Evolutionary conservation across 2,797 vertebrate genomes (phyloP), one percentile per base, ranked within the genome.

Genomic region (Sebastes kiyomatsui): DNA sequence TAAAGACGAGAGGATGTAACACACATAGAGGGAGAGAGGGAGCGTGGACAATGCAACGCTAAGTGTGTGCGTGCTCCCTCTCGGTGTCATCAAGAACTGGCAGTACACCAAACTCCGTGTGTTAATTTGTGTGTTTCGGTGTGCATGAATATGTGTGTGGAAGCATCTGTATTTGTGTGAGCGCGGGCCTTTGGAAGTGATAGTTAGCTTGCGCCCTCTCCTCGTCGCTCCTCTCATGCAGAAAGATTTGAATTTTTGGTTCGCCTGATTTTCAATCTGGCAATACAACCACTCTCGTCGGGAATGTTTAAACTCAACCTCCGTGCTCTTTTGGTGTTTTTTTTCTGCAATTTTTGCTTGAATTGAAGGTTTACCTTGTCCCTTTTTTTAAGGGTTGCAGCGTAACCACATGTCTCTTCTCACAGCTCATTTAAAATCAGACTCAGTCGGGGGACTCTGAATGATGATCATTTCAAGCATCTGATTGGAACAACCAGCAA

Each of bases 191-290:
- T 38, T 72, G 81, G 65, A 67, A 82, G 64, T 32, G 54, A 75
- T 79, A 18, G 83, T 87, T 87, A 85, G 88, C 88, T 77, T 6
- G 72, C 68, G 82, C 85, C 88, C 87, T 85, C 87, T 81, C 61
- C 80, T 82, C 11, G 33, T 81, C 8, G 27, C 67, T 90, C 67
- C 84, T 72, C 69, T 91, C 82, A 88, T 87, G 82, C 82, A 67
- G 81, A 85, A 75, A 84, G 25, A n/a, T 83, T 55, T 3, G 28
- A 61, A 23, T 74, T 75, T 81, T 82, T 30, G 65, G 30, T 67
- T 79, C 7, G 54, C 59, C 80, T 82, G 67, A 75, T 88, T 84
- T 77, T 78, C 68, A 82, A 7, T 76, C 75, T 82, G 75, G 62
- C 59, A 11, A 2, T 16, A 3, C 6, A 73, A 69, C 22, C 38